phyloP scores from a whole-genome alignment of 2,888 invertebrate genomes.

The Epinotia nisella region DNA sequence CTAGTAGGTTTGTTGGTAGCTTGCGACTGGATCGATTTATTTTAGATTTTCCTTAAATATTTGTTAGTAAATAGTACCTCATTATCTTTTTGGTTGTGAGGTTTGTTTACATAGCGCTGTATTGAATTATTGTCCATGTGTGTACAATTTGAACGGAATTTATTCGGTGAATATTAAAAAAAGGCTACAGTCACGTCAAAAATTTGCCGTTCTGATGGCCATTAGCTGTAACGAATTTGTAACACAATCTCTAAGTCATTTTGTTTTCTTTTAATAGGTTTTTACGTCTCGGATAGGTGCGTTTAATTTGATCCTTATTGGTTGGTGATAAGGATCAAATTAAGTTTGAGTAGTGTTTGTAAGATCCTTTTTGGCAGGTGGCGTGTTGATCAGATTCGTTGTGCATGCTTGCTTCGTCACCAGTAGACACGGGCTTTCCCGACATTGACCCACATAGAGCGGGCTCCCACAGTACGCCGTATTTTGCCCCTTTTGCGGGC shows the following conservation, averaged over 20 bases:
- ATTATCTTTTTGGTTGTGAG: not conserved
- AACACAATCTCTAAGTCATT: conserved; percentile 5
- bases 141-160: not conserved
- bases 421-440: conserved; percentile 85
- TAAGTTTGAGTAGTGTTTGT: conserved; percentile 56
- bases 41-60: not conserved
- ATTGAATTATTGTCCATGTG: not conserved
- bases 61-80: not conserved
- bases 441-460: conserved; percentile 86
- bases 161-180: too few species aligned
- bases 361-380: conserved; percentile 76
- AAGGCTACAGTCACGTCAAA: not conserved
- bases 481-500: conserved; percentile 86
- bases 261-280: conserved; percentile 3
- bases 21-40: too few species aligned
- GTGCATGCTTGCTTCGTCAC: conserved; percentile 83
- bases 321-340: conserved; percentile 58
- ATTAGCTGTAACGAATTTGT: conserved; percentile 2
- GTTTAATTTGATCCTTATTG: conserved; percentile 61
- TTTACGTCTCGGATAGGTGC: not conserved
- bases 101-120: not conserved
- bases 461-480: conserved; percentile 85
- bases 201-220: not conserved
- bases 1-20: too few species aligned
- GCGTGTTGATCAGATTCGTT: conserved; percentile 84